These are phyloP conservation scores for Orcinus orca DNA, from an alignment of 2,113 vertebrate species.

Conservation along the genomic window DNA sequence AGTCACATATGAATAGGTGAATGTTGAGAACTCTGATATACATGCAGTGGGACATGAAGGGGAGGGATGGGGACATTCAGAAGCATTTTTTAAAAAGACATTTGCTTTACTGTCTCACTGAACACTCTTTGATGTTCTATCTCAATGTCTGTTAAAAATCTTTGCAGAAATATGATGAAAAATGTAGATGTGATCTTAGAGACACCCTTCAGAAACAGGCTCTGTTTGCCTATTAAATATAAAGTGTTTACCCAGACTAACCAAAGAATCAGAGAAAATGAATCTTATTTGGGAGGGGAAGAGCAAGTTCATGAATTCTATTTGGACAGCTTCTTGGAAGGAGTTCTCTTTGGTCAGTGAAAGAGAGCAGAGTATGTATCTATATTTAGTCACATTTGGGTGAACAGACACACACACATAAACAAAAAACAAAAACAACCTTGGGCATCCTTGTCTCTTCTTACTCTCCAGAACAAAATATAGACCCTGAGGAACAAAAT, in stretches of 20 bases:
- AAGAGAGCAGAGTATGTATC: background rate
- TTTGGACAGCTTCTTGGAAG: background rate
- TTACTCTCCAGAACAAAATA: background rate
- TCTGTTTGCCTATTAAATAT: background rate
- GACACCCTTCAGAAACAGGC: background rate
- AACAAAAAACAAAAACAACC: background rate
- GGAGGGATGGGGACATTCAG: background rate
- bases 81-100: background rate
- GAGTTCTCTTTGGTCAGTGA: background rate
- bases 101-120: background rate
- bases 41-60: background rate
- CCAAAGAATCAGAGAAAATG: background rate
- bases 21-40: background rate
- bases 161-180: background rate
- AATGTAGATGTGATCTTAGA: background rate
- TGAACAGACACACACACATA: background rate
- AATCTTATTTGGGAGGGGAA: background rate
- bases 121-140: background rate
- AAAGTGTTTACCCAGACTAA: background rate
- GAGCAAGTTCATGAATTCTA: background rate
- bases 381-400: background rate
- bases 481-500: background rate
- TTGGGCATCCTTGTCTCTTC: background rate
- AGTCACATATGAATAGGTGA: background rate
- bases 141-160: background rate